Conservation (phyloP, 1,140 invertebrate genomes). For the Lepidurus couesii region DNA sequence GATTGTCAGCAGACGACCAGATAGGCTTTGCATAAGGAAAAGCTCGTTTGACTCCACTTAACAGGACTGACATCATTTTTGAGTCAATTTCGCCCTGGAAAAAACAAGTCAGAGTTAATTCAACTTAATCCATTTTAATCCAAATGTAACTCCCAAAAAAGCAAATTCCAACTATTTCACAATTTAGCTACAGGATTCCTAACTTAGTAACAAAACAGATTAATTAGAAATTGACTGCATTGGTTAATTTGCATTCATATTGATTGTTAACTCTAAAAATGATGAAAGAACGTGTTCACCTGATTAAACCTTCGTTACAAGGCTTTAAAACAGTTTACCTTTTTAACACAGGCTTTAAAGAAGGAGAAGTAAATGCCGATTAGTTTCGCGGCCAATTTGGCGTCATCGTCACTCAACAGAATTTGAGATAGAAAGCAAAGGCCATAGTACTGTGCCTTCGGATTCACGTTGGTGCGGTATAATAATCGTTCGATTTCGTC, state of each 20-base stretch:
- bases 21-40: constrained; percentile 67
- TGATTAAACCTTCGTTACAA: not conserved
- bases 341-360: constrained; percentile 86
- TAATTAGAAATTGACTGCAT: too few relatives aligned
- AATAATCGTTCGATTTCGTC: constrained; percentile 82
- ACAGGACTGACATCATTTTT: constrained; percentile 82
- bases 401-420: constrained; percentile 62
- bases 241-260: too few relatives aligned
- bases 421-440: constrained; percentile 86
- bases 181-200: too few relatives aligned
- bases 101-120: constrained; percentile 32
- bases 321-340: constrained; percentile 43
- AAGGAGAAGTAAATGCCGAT: constrained; percentile 92
- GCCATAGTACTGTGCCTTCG: constrained; percentile 85
- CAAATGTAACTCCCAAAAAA: not conserved
- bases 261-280: not conserved
- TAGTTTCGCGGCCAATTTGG: constrained; percentile 68
- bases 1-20: constrained; percentile 46
- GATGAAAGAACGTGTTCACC: not conserved
- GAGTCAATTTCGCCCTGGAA: constrained; percentile 79
- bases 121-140: not conserved
- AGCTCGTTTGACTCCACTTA: constrained; percentile 80
- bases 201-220: too few relatives aligned
- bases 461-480: constrained; percentile 69
- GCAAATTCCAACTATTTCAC: not conserved